Evolutionary conservation across 1,140 invertebrate genomes (phyloP).

Genomic region (Eciton burchellii): DNA sequence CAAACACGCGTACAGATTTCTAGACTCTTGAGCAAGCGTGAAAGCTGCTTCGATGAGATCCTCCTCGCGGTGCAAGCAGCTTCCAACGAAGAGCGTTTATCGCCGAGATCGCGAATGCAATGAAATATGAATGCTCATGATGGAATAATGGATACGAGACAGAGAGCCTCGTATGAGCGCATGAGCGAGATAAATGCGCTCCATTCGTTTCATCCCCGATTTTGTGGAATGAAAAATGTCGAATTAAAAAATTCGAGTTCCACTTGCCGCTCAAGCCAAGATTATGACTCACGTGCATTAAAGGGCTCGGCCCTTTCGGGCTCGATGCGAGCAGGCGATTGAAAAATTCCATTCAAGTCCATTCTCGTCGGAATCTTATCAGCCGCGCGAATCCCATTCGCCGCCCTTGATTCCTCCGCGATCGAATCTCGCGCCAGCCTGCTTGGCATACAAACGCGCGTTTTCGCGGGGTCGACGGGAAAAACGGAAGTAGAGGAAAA

Average conservation of each 20-base stretch:
- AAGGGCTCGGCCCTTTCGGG: conserved; percentile 6
- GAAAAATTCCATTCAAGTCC: conserved; percentile 39
- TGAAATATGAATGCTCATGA: no score
- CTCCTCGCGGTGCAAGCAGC: no score
- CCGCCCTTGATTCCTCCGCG: conserved; percentile 38
- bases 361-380: conserved; percentile 14
- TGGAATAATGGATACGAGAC: no score
- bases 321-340: conserved; percentile 29
- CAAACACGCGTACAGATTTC: not conserved
- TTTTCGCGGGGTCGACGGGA: not conserved
- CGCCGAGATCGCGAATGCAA: no score
- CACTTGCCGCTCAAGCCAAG: no score
- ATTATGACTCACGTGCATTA: conserved; percentile 8
- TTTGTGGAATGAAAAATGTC: no score
- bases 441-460: conserved; percentile 62
- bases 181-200: no score
- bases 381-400: conserved; percentile 18
- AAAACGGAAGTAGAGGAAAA: conserved; percentile 18
- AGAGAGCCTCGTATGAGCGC: no score
- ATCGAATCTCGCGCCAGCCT: conserved; percentile 46
- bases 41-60: no score
- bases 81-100: no score
- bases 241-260: no score
- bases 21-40: not conserved
- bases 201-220: no score